Conservation (phyloP, 1,140 invertebrate genomes). For the Drosophila pseudoobscura region DNA sequence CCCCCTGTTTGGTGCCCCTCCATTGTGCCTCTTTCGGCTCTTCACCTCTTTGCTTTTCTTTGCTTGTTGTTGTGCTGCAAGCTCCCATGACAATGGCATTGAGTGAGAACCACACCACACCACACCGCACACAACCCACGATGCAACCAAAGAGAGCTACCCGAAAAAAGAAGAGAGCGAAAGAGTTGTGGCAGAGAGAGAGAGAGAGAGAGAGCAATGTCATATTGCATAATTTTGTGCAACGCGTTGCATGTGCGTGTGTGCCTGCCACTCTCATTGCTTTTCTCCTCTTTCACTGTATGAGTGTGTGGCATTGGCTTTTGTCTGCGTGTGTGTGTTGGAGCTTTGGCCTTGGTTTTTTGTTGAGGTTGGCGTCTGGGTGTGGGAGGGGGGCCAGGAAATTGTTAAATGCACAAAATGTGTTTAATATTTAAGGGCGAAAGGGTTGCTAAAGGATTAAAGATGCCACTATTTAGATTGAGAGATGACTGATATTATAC, state of each 20-base stretch:
- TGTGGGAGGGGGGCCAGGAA: constrained; percentile 9
- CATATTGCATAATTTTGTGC: constrained; percentile 74
- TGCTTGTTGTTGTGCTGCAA: constrained; percentile 22
- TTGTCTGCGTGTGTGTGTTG: constrained; percentile 29
- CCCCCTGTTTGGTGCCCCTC: not conserved
- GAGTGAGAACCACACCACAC: constrained; percentile 49
- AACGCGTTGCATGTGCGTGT: constrained; percentile 39
- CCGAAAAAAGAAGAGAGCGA: constrained; percentile 8
- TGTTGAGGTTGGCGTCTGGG: constrained; percentile 12
- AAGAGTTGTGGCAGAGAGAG: constrained; percentile 16
- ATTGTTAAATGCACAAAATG: constrained; percentile 19
- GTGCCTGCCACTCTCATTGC: constrained; percentile 27
- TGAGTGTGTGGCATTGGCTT: constrained; percentile 55
- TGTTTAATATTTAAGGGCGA: constrained; percentile 9
- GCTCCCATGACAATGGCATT: constrained; percentile 80
- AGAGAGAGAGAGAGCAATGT: constrained; percentile 37
- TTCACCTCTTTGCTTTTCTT: constrained; percentile 20
- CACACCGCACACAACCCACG: constrained; percentile 12
- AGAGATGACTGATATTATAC: no score
- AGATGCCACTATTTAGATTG: not conserved
- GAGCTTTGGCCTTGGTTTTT: constrained; percentile 71
- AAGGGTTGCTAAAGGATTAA: not conserved
- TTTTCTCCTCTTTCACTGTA: constrained; percentile 1
- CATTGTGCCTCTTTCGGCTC: not conserved
- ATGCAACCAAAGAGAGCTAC: constrained; percentile 32